Percentiles rank a stretch among this genome's conserved stretches.
Evolutionary conservation across 2,888 invertebrate genomes (phyloP).

Genomic region (Drosophila recens): DNA sequence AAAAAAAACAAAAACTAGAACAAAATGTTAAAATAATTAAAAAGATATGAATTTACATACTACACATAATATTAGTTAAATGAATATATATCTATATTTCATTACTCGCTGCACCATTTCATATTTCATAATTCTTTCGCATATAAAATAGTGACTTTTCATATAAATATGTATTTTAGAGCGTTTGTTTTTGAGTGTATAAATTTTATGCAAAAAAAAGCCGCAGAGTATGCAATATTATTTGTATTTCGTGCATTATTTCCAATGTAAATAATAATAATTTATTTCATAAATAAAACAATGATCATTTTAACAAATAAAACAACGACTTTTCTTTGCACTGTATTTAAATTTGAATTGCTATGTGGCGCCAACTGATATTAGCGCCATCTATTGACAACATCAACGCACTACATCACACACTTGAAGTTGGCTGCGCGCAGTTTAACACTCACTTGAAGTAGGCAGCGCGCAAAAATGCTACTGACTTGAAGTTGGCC

Average conservation of each 20-base stretch:
- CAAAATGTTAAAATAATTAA: conserved; percentile 19
- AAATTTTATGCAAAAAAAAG: conserved; percentile 50
- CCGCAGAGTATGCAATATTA: conserved; percentile 74
- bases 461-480: conserved; percentile 1
- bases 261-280: conserved; percentile 80
- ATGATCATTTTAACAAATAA: conserved; percentile 73
- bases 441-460: not conserved
- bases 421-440: conserved; percentile 9
- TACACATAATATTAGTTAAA: conserved; percentile 8
- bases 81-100: conserved; percentile 21
- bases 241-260: conserved; percentile 80
- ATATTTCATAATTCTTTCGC: conserved; percentile 37
- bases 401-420: no score
- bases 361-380: not conserved
- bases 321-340: not conserved
- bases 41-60: conserved; percentile 26
- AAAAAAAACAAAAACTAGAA: conserved; percentile 17
- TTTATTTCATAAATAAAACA: conserved; percentile 80
- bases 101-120: conserved; percentile 36
- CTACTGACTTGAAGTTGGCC: not conserved
- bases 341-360: not conserved
- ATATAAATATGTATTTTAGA: conserved; percentile 42
- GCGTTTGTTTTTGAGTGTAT: conserved; percentile 70
- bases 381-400: conserved; percentile 6
- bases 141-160: conserved; percentile 40